phyloP scores from a whole-genome alignment of 2,797 vertebrate species.

The Orientallactaga sibirica region DNA sequence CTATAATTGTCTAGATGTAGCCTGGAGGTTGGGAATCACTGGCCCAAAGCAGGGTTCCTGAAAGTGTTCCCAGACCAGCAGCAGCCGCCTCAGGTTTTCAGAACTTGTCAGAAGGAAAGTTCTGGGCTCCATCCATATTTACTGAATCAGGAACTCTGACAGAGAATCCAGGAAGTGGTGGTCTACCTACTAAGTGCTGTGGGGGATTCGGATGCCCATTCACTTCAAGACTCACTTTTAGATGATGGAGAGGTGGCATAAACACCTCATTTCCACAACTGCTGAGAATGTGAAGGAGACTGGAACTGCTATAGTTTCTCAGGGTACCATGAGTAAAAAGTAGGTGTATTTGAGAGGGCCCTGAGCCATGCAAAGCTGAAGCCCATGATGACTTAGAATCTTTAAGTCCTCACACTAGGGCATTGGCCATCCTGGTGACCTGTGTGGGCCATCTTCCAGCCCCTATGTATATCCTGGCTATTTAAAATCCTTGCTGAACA shows the following conservation, averaged over 20 bases:
- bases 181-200: neutral
- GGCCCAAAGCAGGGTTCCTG: neutral
- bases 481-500: slow-evolving; percentile 61
- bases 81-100: neutral
- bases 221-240: neutral
- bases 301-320: neutral
- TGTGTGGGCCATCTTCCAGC: neutral
- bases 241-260: neutral
- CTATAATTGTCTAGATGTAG: neutral
- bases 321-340: slow-evolving; percentile 9
- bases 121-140: neutral
- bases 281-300: neutral
- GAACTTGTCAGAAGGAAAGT: neutral
- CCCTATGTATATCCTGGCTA: neutral
- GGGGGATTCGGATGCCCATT: neutral
- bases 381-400: neutral
- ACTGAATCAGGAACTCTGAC: neutral
- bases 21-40: neutral
- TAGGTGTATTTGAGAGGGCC: neutral
- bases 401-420: neutral
- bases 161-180: neutral
- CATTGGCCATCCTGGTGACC: neutral
- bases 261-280: neutral
- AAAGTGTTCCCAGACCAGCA: neutral
- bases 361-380: neutral